Evolutionary conservation across 2,113 vertebrate genomes (phyloP).

Genomic region (Phylloscopus whistleri): DNA sequence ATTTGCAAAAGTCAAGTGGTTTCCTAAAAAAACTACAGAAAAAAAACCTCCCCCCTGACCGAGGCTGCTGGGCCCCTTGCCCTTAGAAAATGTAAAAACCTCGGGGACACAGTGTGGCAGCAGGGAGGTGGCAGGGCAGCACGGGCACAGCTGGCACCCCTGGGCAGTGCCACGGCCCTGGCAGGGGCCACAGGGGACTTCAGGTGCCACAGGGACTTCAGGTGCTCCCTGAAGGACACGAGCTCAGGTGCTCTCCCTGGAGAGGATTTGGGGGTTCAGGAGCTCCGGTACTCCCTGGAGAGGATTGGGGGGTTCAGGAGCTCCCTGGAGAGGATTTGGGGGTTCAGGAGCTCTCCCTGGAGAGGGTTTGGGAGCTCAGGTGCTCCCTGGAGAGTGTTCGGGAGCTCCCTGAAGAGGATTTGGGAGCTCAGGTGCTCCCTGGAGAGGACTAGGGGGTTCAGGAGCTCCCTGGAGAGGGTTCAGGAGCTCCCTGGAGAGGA

Average conservation of each 20-base stretch:
- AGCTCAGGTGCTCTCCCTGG: too few relatives aligned
- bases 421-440: too few relatives aligned
- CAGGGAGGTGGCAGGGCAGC: neutral
- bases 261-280: too few relatives aligned
- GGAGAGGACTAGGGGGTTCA: neutral
- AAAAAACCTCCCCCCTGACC: fast-evolving
- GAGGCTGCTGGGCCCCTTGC: neutral
- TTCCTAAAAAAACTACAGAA: slow-evolving; percentile 45
- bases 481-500: neutral
- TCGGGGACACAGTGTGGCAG: neutral
- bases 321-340: too few relatives aligned
- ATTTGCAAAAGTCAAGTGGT: neutral
- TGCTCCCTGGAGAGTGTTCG: neutral
- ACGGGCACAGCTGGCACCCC: neutral
- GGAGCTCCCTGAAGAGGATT: too few relatives aligned
- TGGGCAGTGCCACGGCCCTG: neutral
- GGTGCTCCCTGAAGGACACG: too few relatives aligned
- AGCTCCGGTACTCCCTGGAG: too few relatives aligned
- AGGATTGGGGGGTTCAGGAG: too few relatives aligned
- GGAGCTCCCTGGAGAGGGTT: neutral
- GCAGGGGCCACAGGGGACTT: too few relatives aligned
- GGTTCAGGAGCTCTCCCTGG: too few relatives aligned
- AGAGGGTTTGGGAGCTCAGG: neutral
- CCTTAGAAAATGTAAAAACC: neutral
- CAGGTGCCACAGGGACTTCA: too few relatives aligned